Evolutionary conservation across 2,797 vertebrate genomes (phyloP).

Genomic region (Oryzias sinensis): DNA sequence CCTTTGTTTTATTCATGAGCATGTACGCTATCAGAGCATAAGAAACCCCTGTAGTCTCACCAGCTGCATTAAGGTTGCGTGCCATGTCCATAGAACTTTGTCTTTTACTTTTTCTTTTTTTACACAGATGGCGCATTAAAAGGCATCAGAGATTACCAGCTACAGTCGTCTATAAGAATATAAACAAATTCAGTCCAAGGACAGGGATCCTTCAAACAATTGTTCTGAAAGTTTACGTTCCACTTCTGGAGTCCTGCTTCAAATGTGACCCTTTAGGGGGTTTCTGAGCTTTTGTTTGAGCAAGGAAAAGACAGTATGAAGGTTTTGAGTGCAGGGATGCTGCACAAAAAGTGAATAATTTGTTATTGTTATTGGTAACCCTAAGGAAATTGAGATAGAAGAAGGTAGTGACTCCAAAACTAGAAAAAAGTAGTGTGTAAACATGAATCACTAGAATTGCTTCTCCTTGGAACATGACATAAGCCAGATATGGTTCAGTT

Average conservation of each 20-base stretch:
- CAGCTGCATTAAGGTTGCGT: slow-evolving; percentile 79
- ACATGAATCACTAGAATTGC: slow-evolving; percentile 32
- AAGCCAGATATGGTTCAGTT: slow-evolving; percentile 35
- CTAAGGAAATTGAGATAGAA: slow-evolving; percentile 69
- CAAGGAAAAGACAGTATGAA: slow-evolving; percentile 20
- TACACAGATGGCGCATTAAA: slow-evolving; percentile 36
- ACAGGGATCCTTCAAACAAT: slow-evolving; percentile 38
- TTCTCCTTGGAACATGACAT: slow-evolving; percentile 46
- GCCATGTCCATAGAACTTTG: slow-evolving; percentile 61
- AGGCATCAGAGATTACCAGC: slow-evolving; percentile 72
- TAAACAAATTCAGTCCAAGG: slow-evolving; percentile 59
- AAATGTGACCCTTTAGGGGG: slow-evolving; percentile 59
- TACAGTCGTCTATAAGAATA: slow-evolving; percentile 53
- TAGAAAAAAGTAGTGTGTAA: slow-evolving; percentile 43
- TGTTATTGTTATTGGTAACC: slow-evolving; percentile 70
- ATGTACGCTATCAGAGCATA: slow-evolving; percentile 77
- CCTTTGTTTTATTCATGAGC: slow-evolving; percentile 86
- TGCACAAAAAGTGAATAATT: slow-evolving; percentile 63
- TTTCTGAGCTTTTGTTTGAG: slow-evolving; percentile 53
- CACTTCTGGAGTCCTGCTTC: slow-evolving; percentile 52
- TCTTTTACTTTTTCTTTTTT: slow-evolving; percentile 21
- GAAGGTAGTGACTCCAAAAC: slow-evolving; percentile 36
- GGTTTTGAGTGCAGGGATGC: slow-evolving; percentile 53
- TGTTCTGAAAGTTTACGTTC: slow-evolving; percentile 51
- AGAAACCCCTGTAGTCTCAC: slow-evolving; percentile 82